phyloP scores from a whole-genome alignment of 2,888 invertebrate species.

The Brachyptera risi region DNA sequence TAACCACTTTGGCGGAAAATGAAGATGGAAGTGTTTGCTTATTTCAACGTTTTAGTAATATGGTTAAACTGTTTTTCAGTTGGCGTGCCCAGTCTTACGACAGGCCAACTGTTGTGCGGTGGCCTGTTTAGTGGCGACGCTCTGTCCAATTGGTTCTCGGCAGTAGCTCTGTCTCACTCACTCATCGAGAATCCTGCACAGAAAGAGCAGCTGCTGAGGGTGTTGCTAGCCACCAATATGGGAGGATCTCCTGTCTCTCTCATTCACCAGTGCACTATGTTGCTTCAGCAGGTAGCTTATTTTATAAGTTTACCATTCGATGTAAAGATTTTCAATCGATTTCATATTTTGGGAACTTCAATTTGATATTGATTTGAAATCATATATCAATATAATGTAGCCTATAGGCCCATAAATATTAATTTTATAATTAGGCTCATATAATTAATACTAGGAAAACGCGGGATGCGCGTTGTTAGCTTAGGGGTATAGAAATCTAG shows the following conservation, averaged over 20 bases:
- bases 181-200: constrained; percentile 78
- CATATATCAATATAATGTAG: no score
- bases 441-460: no score
- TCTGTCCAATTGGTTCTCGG: constrained; percentile 92
- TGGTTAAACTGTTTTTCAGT: constrained; percentile 33
- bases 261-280: constrained; percentile 80
- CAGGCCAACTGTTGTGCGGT: constrained; percentile 87
- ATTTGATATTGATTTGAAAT: no score
- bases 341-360: no score
- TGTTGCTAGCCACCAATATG: constrained; percentile 80
- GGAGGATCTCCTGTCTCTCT: constrained; percentile 84
- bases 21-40: neutral
- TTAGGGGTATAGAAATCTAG: no score
- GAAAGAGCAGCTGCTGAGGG: constrained; percentile 87
- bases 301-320: no score
- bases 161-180: constrained; percentile 86
- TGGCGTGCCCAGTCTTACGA: constrained; percentile 44
- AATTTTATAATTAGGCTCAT: no score
- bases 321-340: no score
- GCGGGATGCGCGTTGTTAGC: no score
- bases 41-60: neutral
- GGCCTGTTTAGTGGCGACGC: constrained; percentile 86
- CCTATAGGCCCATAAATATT: no score
- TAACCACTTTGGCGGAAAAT: neutral
- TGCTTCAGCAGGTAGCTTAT: constrained; percentile 77